Evolutionary conservation across 2,888 invertebrate genomes (phyloP).

Genomic region (Autographa pulchrina): DNA sequence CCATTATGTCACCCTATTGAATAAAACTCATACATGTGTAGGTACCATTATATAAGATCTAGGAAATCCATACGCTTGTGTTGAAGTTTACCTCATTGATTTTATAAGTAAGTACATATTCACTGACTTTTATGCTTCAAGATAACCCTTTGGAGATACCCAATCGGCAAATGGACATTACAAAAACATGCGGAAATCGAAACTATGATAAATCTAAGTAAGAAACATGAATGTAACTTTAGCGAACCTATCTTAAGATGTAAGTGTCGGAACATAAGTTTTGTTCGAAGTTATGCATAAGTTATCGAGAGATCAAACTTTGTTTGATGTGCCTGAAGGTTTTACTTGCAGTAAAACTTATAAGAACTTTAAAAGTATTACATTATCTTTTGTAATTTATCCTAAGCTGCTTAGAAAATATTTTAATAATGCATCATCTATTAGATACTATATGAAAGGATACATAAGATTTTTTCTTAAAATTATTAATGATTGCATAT

Average conservation of each 20-base stretch:
- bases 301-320: slow-evolving; percentile 38
- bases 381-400: not conserved
- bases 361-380: not conserved
- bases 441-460: no score
- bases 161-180: not conserved
- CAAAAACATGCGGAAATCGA: not conserved
- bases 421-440: no score
- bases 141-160: not conserved
- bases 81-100: not conserved
- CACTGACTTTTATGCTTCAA: not conserved
- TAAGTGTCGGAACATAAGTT: slow-evolving; percentile 21
- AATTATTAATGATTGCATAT: no score
- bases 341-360: slow-evolving; percentile 8
- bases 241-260: slow-evolving; percentile 16
- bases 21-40: not conserved
- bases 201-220: not conserved
- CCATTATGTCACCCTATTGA: not conserved
- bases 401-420: not conserved
- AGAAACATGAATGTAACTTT: not conserved
- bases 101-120: not conserved
- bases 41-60: not conserved
- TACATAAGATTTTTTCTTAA: no score
- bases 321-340: slow-evolving; percentile 5
- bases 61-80: not conserved
- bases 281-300: slow-evolving; percentile 34